These are phyloP conservation scores for Leuciscus idus DNA, from an alignment of 2,113 vertebrate species.

Conservation along the genomic window DNA sequence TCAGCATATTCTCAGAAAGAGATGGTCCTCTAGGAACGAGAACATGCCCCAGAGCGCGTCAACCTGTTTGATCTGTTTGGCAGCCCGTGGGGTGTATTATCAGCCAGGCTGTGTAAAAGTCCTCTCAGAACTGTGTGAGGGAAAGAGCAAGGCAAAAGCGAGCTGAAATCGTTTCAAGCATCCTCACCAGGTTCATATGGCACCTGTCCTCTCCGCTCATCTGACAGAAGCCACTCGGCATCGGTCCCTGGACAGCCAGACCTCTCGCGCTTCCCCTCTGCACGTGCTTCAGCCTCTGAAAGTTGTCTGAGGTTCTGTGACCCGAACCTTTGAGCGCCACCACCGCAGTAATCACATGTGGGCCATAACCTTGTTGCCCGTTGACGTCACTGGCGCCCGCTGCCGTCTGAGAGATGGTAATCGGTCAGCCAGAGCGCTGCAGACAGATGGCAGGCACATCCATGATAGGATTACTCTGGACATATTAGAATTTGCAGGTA, in stretches of 20 bases:
- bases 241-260: neutral
- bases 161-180: neutral
- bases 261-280: neutral
- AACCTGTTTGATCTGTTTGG: constrained; percentile 31
- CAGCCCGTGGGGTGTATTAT: constrained; percentile 5
- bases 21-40: neutral
- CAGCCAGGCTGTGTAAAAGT: neutral
- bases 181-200: neutral
- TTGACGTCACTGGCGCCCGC: constrained; percentile 41
- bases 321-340: neutral
- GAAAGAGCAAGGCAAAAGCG: neutral
- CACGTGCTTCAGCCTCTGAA: neutral
- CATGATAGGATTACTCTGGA: constrained; percentile 15
- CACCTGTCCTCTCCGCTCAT: neutral
- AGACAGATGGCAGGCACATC: constrained; percentile 2
- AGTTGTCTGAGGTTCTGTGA: neutral
- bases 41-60: constrained; percentile 13
- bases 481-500: constrained; percentile 26
- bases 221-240: neutral
- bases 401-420: neutral
- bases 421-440: neutral
- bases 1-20: constrained; percentile 5
- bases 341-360: constrained; percentile 10
- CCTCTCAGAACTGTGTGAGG: neutral
- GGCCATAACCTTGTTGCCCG: constrained; percentile 22